phyloP scores from a whole-genome alignment of 2,797 vertebrate species.

The Carcharodon carcharias region DNA sequence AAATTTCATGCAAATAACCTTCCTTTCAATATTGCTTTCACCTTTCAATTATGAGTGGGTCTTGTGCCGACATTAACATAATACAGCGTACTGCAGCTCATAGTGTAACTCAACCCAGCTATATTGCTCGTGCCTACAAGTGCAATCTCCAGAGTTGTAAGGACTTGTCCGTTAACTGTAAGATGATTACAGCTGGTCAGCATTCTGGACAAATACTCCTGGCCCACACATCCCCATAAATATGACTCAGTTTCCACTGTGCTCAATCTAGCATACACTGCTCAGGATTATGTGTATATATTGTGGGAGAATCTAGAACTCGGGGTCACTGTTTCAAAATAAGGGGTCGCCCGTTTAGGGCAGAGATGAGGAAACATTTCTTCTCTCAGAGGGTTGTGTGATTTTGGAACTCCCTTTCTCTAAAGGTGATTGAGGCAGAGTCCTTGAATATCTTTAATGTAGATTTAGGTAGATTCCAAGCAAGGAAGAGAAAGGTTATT shows the following conservation, averaged over 20 bases:
- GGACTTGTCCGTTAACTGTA: not conserved
- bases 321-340: too few relatives aligned
- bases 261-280: not conserved
- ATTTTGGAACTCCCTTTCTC: too few relatives aligned
- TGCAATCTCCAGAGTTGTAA: not conserved
- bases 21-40: conserved; percentile 11
- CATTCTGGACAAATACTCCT: not conserved
- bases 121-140: not conserved
- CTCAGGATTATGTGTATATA: not conserved
- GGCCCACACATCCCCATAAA: not conserved
- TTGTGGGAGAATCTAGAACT: too few relatives aligned
- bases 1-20: conserved; percentile 24
- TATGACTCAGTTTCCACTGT: not conserved
- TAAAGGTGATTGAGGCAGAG: too few relatives aligned
- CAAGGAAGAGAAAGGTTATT: too few relatives aligned
- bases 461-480: too few relatives aligned
- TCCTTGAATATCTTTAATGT: too few relatives aligned
- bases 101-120: not conserved
- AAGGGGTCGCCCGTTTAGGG: too few relatives aligned
- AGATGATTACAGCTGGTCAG: not conserved
- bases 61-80: not conserved
- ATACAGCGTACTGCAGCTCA: not conserved
- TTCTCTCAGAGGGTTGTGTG: too few relatives aligned
- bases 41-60: not conserved
- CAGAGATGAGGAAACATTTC: too few relatives aligned